Evolutionary conservation across 2,797 vertebrate genomes (phyloP).

Genomic region (Pangasius sanitwongsei): DNA sequence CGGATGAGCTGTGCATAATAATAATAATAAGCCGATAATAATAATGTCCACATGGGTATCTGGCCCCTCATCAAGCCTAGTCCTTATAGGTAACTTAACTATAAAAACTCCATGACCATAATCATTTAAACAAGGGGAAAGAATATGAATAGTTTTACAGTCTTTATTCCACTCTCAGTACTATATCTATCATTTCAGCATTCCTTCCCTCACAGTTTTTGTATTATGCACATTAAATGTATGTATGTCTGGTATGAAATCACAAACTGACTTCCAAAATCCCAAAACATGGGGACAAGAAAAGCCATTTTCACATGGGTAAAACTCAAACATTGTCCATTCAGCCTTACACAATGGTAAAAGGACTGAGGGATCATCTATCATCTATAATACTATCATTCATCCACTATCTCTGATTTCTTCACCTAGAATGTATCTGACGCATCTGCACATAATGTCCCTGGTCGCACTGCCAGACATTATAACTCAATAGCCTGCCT

Average conservation of each 20-base stretch:
- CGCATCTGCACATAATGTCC: background rate
- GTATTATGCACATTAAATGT: background rate
- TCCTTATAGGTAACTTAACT: background rate
- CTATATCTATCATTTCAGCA: background rate
- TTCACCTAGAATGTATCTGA: background rate
- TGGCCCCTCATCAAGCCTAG: background rate
- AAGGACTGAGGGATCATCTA: background rate
- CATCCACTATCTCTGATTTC: background rate
- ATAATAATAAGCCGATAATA: background rate
- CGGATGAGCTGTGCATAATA: background rate
- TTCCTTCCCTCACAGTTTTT: background rate
- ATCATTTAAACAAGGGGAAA: background rate
- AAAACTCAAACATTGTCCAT: background rate
- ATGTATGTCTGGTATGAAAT: background rate
- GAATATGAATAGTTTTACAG: background rate
- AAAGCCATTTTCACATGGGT: background rate
- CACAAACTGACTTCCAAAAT: background rate
- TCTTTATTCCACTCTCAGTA: background rate
- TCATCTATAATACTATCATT: background rate
- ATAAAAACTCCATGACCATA: constrained; percentile 2
- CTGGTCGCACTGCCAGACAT: background rate
- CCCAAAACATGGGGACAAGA: background rate
- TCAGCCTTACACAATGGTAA: background rate
- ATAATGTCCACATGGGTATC: background rate
- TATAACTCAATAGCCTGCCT: background rate